phyloP scores from a whole-genome alignment of 2,797 vertebrate species.

The Lepus oiostolus region DNA sequence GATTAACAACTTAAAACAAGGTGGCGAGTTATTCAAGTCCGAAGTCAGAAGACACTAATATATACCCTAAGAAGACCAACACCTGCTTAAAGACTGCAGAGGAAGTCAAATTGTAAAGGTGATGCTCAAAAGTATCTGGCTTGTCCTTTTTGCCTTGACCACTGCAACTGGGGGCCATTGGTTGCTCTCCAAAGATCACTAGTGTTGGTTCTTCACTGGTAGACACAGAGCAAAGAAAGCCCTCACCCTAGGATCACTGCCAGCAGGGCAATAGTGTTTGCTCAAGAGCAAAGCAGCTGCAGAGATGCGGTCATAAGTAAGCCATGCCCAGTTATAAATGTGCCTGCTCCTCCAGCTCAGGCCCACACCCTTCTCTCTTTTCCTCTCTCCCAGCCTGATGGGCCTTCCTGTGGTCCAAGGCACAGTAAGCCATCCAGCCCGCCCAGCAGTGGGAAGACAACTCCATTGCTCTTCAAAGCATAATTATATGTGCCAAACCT shows the following conservation, averaged over 20 bases:
- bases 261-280: neutral
- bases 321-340: neutral
- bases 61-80: neutral
- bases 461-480: neutral
- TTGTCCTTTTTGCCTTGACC: neutral
- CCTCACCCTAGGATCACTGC: neutral
- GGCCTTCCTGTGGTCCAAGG: neutral
- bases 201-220: no score
- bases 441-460: neutral
- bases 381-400: neutral
- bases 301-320: neutral
- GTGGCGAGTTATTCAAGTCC: neutral
- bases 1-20: slow-evolving; percentile 5
- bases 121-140: neutral
- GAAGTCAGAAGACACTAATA: neutral
- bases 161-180: neutral
- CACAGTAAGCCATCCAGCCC: neutral
- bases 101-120: neutral
- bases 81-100: slow-evolving; percentile 4
- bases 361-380: neutral
- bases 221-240: neutral
- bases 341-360: neutral
- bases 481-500: neutral
- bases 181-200: neutral
- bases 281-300: slow-evolving; percentile 31